Base-by-base conservation (phyloP, 2,113 vertebrate genomes). In the Poeciliopsis turrubarensis region DNA sequence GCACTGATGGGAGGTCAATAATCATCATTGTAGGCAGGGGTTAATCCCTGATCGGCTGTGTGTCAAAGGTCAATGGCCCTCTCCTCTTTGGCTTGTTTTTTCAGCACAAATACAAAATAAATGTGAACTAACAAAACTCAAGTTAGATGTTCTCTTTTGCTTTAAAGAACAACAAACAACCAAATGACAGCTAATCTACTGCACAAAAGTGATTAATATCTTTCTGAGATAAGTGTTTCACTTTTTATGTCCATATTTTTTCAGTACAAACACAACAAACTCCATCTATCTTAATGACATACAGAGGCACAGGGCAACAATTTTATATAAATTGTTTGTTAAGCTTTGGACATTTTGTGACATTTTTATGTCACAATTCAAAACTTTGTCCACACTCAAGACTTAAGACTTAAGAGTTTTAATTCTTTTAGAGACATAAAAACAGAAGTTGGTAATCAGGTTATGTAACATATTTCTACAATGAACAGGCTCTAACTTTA, bases 31-130 rank as follows among this genome's bases (percentile, higher is more conserved):
- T 22, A 44, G 27, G 5, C 37, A 54, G 13, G 39, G 83, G 75
- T 72, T 60, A 78, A 51, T 74, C 13, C 54, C 65, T 62, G 22
- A 65, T 73, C 25, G 64, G 60, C 22, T 39, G 27, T 8, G 31
- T 27, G 65, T 70, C 63, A 79, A 70, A 82, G 84, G 80, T 80
- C 77, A 77, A 30, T 13, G 17, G 77, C 47, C 47, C 22, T 79
- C 34, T 44, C 25, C 69, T 65, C 44, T 51, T 6, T 32, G 41
- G 65, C 44, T 80, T 80, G 67, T 83, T 83, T 74, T 71, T n/a
- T 32, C 62, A 68, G 22, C 5, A 26, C 22, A 37, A 61, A 34
- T 25, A 67, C 17, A 54, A 65, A 31, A 34, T 72, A 66, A 63
- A 26, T 32, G 61, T 63, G 65, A 72, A 72, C 11, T 54, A n/a